Conservation (phyloP, 2,797 vertebrate genomes). For the Choloepus didactylus region DNA sequence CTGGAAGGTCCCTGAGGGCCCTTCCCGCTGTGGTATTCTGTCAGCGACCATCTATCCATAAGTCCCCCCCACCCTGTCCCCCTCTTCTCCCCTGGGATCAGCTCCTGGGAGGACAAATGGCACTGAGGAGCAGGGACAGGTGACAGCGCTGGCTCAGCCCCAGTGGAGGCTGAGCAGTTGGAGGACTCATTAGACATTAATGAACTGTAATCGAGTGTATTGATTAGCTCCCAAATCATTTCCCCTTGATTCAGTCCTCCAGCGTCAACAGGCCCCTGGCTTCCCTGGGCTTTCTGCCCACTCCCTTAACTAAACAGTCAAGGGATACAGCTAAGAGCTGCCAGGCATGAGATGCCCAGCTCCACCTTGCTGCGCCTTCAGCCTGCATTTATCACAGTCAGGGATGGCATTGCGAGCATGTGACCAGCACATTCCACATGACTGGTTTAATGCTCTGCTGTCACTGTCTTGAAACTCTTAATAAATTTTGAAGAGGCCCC, state of each 20-base stretch:
- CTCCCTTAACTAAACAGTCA: conserved; percentile 18
- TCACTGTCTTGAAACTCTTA: conserved; percentile 27
- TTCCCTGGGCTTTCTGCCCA: conserved; percentile 68
- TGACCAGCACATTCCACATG: background rate
- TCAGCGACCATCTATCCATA: background rate
- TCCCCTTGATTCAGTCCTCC: conserved; percentile 58
- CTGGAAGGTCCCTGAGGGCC: background rate
- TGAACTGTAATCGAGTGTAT: conserved; percentile 75
- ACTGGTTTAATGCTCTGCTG: background rate
- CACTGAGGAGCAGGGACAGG: conserved; percentile 3
- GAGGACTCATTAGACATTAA: conserved; percentile 79
- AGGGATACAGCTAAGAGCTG: conserved; percentile 47
- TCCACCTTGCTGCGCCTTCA: background rate
- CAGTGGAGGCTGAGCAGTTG: conserved; percentile 50
- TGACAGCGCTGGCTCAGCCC: conserved; percentile 6
- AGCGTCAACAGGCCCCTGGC: conserved; percentile 52
- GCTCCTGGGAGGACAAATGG: conserved; percentile 48
- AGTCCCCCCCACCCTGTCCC: background rate
- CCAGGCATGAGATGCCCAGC: background rate
- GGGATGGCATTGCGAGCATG: background rate
- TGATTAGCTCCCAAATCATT: conserved; percentile 81
- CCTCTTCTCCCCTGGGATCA: conserved; percentile 37
- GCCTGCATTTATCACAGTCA: background rate
- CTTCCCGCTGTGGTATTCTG: background rate
- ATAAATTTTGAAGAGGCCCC: background rate